Base-by-base conservation (phyloP, 2,797 vertebrate genomes). In the Lacerta viridis region DNA sequence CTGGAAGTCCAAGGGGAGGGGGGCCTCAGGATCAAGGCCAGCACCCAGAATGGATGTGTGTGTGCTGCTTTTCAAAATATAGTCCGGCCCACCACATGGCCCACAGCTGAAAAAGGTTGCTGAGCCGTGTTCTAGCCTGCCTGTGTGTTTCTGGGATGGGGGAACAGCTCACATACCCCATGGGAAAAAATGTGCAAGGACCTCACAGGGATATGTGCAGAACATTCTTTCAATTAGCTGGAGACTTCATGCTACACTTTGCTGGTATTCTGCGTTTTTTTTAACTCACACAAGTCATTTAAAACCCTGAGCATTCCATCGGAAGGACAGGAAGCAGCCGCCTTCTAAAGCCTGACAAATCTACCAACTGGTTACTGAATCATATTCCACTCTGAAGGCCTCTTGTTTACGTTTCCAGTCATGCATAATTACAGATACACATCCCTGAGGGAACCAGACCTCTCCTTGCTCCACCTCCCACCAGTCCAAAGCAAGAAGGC, bases 401-500 rank as follows among this genome's bases (percentile, higher is more conserved):
- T 59, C 29, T 4, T 29, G 3, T 2, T n/a, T 55, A 13, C 1
- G 33, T 72, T 20, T 1, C 68, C 18, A 33, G 68, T 18, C 10
- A 17, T 10, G 13, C 13, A 9, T 8, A n/a, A 71, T 8, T 29
- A n/a, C 39, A n/a, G 66, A 50, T n/a, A 71, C 5, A 27, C 66
- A 18, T 0, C 18, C 50, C 20, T 29, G 3, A 5, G 10, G 41
- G 66, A 20, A 18, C 25, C 18, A 68, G 2, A 9, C 25, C 64
- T 2, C 50, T 18, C 33, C 1, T 13, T 3, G 3, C 33, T 33
- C 20, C 68, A 10, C 18, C 25, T 7, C 72, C 27, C 5, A 13
- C n/a, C 86, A 76, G 68, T 6, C 39, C 80, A 90, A 41, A 82
- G 77, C 78, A 64, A 33, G 43, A 87, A 46, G 88, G 75, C 80